These are phyloP conservation scores for Potamarius usumacintae DNA, from an alignment of 2,113 vertebrate species.

Conservation along the genomic window DNA sequence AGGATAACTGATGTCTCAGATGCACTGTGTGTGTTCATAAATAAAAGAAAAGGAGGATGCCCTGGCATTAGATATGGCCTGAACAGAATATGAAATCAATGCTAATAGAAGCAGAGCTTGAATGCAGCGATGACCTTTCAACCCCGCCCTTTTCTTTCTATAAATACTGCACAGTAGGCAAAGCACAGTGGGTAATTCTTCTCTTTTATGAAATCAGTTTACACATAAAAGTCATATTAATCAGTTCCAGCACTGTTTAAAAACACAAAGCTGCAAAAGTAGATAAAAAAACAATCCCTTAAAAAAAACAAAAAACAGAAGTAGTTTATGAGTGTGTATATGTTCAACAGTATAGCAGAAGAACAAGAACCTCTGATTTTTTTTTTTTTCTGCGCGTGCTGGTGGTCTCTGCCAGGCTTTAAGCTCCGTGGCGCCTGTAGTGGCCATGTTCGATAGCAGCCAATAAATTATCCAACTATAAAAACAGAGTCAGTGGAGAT, in stretches of 20 bases:
- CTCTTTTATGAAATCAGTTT: conserved; percentile 22
- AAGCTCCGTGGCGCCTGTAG: conserved; percentile 31
- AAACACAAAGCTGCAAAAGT: conserved; percentile 38
- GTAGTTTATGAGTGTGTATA: conserved; percentile 23
- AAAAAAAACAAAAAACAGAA: background rate
- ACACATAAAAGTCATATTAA: conserved; percentile 32
- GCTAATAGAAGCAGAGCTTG: conserved; percentile 44
- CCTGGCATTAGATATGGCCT: conserved; percentile 37
- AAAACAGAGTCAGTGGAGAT: conserved; percentile 46
- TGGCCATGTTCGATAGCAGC: conserved; percentile 46
- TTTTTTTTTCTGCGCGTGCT: background rate
- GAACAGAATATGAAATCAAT: conserved; percentile 56
- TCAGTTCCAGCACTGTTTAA: conserved; percentile 37
- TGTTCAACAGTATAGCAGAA: background rate
- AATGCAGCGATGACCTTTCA: conserved; percentile 48
- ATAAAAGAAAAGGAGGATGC: conserved; percentile 46
- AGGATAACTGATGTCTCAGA: conserved; percentile 49
- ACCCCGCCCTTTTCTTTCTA: conserved; percentile 30
- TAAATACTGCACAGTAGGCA: conserved; percentile 47
- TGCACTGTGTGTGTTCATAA: conserved; percentile 46
- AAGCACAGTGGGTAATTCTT: conserved; percentile 36
- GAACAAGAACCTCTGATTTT: background rate
- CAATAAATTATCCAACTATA: conserved; percentile 55
- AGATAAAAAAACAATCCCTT: background rate
- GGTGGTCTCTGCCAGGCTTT: conserved; percentile 13